Evolutionary conservation across 1,140 invertebrate species (phyloP).

Genomic region (Eumeta japonica): DNA sequence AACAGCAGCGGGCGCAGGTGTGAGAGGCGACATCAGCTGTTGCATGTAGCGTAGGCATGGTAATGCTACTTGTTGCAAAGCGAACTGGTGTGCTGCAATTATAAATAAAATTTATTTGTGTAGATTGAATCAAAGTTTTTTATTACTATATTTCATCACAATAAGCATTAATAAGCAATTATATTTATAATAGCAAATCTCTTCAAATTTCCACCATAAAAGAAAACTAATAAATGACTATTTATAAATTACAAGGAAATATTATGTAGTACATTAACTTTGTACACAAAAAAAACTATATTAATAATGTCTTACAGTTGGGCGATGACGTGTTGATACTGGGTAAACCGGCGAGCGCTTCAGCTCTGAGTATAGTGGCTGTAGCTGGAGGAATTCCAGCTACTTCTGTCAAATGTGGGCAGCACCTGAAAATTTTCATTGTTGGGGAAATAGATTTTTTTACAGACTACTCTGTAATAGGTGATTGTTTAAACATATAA

Average conservation of each 20-base stretch:
- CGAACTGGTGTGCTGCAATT: constrained; percentile 42
- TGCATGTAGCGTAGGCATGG: constrained; percentile 55
- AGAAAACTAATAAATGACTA: no score
- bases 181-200: no score
- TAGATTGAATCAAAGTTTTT: constrained; percentile 1
- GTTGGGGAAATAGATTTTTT: background rate
- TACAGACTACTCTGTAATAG: background rate
- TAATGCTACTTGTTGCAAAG: constrained; percentile 51
- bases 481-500: background rate
- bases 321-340: constrained; percentile 43
- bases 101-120: background rate
- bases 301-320: constrained; percentile 31
- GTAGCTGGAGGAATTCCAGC: constrained; percentile 45
- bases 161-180: background rate
- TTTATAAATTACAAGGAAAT: background rate
- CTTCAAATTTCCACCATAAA: no score
- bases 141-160: background rate
- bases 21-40: constrained; percentile 41
- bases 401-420: constrained; percentile 50
- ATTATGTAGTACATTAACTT: background rate
- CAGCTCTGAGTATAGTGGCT: constrained; percentile 32
- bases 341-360: constrained; percentile 35
- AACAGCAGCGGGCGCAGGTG: no score
- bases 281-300: background rate
- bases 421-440: constrained; percentile 35